Evolutionary conservation across 1,140 invertebrate species (phyloP).

Genomic region (Pogonomyrmex barbatus): DNA sequence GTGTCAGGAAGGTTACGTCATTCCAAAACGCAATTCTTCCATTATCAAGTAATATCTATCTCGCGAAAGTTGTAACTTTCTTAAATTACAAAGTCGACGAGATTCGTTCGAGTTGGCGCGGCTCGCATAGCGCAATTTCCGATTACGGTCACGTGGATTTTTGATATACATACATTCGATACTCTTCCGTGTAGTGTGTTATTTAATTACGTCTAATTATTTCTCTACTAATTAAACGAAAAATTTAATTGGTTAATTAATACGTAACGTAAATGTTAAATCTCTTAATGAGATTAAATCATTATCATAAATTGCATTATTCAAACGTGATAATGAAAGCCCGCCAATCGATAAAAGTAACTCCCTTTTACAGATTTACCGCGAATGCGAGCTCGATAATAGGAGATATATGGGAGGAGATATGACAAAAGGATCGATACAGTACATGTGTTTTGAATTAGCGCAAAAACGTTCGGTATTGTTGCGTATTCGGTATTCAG

Average conservation of each 20-base stretch:
- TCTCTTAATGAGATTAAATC: not conserved
- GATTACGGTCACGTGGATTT: not conserved
- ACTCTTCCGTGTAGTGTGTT: slow-evolving; percentile 13
- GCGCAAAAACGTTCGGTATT: slow-evolving; percentile 21
- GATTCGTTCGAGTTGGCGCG: not conserved
- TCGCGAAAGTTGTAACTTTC: slow-evolving; percentile 36
- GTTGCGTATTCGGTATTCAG: not conserved
- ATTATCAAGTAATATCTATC: not conserved
- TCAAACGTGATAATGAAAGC: not conserved
- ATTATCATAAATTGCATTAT: slow-evolving; percentile 15
- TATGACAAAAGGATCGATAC: not conserved
- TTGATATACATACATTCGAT: slow-evolving; percentile 14
- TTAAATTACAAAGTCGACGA: slow-evolving; percentile 19
- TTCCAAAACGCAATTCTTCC: not conserved
- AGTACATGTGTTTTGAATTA: slow-evolving; percentile 3
- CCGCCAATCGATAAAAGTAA: not conserved
- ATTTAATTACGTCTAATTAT: slow-evolving; percentile 41
- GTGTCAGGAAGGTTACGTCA: not conserved
- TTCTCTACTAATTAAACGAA: slow-evolving; percentile 20
- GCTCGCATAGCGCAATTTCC: not conserved
- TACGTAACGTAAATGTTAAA: not conserved
- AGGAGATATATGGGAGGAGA: not conserved
- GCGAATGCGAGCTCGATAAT: not conserved
- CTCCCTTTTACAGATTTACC: slow-evolving; percentile 2
- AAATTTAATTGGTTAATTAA: not conserved